Percentiles rank a stretch among this genome's conserved stretches.
Conservation (phyloP, 1,140 invertebrate species). For the Drosophila repletoides region DNA sequence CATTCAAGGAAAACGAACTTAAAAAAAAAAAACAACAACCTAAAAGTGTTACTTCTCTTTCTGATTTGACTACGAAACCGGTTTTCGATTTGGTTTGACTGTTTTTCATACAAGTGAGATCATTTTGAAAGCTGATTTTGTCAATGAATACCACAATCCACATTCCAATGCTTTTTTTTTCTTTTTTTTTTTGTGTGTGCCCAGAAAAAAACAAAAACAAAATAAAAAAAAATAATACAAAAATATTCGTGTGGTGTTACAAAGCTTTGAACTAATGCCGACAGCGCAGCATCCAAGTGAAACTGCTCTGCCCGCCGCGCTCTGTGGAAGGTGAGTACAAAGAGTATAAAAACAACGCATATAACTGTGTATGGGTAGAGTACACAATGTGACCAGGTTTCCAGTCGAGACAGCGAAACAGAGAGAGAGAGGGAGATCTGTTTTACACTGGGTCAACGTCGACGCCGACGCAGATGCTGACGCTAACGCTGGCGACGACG, state of each 20-base stretch:
- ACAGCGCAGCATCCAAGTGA: conserved; percentile 35
- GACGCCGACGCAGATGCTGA: conserved; percentile 20
- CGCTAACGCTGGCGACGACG: conserved; percentile 12
- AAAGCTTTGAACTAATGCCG: conserved; percentile 79
- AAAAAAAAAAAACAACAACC: conserved; percentile 42
- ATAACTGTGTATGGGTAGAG: conserved; percentile 30
- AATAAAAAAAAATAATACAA: conserved; percentile 11
- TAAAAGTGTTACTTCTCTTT: conserved; percentile 33
- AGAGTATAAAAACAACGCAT: conserved; percentile 7
- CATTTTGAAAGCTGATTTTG: conserved; percentile 83
- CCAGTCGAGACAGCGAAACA: not conserved
- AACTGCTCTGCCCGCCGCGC: conserved; percentile 19
- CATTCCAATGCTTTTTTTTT: conserved; percentile 66
- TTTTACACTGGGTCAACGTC: conserved; percentile 37
- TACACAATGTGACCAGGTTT: conserved; percentile 37
- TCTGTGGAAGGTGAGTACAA: conserved; percentile 40
- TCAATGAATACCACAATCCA: conserved; percentile 82
- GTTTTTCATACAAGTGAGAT: conserved; percentile 82
- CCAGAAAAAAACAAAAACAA: conserved; percentile 22
- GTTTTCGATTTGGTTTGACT: conserved; percentile 83
- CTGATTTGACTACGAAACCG: conserved; percentile 82
- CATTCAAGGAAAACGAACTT: conserved; percentile 51
- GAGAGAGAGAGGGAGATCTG: not conserved
- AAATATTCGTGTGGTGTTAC: conserved; percentile 56
- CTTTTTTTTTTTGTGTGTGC: conserved; percentile 43